These are phyloP conservation scores for Gambusia holbrooki DNA, from an alignment of 2,113 vertebrate species.

Conservation along the genomic window DNA sequence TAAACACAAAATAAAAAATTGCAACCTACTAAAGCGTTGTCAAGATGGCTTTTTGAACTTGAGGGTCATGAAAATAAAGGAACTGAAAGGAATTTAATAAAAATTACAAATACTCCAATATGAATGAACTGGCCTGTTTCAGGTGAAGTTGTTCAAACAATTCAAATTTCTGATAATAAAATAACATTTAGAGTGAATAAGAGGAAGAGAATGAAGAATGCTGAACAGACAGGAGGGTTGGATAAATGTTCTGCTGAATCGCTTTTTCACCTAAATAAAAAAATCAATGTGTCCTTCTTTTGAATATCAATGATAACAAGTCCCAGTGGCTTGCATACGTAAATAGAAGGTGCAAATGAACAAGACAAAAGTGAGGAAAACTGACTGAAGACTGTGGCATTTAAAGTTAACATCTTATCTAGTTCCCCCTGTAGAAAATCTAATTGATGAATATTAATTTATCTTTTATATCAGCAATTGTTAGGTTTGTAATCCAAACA, in stretches of 20 bases:
- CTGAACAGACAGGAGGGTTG: conserved; percentile 53
- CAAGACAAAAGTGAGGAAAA: conserved; percentile 39
- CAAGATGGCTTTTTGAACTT: background rate
- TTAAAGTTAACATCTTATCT: conserved; percentile 14
- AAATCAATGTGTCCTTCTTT: conserved; percentile 72
- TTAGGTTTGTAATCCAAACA: too few relatives aligned
- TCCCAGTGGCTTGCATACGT: conserved; percentile 41
- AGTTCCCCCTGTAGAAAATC: background rate
- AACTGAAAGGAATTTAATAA: background rate
- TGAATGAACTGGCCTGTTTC: background rate
- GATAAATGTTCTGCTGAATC: conserved; percentile 67
- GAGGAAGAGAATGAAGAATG: conserved; percentile 19
- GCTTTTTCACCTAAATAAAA: conserved; percentile 60
- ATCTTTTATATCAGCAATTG: too few relatives aligned
- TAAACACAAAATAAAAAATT: background rate
- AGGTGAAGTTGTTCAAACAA: background rate
- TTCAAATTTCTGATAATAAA: conserved; percentile 2
- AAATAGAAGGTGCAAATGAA: conserved; percentile 20
- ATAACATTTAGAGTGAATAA: conserved; percentile 2
- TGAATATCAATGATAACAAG: conserved; percentile 69
- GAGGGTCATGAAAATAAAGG: background rate
- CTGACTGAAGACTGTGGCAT: conserved; percentile 26
- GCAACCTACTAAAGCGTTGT: background rate
- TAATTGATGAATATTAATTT: too few relatives aligned
- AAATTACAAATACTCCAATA: background rate